phyloP scores from a whole-genome alignment of 1,140 invertebrate genomes.

The Megalopta genalis region DNA sequence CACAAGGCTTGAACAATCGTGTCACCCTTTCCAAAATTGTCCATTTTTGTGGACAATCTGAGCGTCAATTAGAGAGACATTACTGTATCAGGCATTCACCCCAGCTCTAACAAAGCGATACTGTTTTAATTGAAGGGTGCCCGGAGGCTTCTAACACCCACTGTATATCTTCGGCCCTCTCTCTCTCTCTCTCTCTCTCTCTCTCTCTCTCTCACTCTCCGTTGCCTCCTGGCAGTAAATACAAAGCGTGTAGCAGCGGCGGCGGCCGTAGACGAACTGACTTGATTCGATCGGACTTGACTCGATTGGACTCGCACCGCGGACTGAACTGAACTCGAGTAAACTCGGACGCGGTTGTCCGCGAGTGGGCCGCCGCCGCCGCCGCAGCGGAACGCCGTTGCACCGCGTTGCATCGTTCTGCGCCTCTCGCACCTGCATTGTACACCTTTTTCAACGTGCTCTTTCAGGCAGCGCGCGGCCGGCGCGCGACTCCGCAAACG shows the following conservation, averaged over 20 bases:
- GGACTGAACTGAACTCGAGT: constrained; percentile 10
- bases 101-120: too few species aligned
- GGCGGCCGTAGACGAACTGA: constrained; percentile 3
- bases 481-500: constrained; percentile 43
- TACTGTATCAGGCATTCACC: too few species aligned
- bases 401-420: too few species aligned
- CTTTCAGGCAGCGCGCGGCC: constrained; percentile 5
- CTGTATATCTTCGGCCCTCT: too few species aligned
- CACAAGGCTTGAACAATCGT: too few species aligned
- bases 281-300: constrained; percentile 2
- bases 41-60: too few species aligned
- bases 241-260: background rate
- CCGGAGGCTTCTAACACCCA: too few species aligned
- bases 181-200: background rate
- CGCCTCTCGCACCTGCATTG: constrained; percentile 41
- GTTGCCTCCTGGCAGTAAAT: constrained; percentile 46
- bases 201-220: background rate
- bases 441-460: constrained; percentile 54
- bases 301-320: background rate
- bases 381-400: too few species aligned
- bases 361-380: constrained; percentile 25
- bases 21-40: too few species aligned
- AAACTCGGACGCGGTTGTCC: background rate
- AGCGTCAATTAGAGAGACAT: too few species aligned
- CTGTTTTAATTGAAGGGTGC: too few species aligned